A percentile compares a stretch with the other conserved stretches of the same genome.
Evolutionary conservation across 2,888 invertebrate species (phyloP).

Genomic region (Synanthedon myopaeformis): DNA sequence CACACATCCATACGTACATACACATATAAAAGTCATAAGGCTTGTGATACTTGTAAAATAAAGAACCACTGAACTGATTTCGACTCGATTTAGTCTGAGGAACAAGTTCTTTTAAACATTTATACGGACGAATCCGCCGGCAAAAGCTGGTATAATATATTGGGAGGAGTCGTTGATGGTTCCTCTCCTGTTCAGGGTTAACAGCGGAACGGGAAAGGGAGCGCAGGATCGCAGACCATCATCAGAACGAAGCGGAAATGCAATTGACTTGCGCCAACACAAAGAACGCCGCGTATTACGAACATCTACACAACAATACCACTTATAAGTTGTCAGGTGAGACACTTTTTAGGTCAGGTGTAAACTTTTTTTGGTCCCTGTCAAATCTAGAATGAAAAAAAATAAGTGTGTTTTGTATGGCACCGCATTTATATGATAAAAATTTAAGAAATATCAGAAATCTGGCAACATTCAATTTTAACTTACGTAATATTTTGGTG

Average conservation of each 20-base stretch:
- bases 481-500: too few relatives aligned
- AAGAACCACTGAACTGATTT: not conserved
- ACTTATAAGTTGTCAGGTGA: slow-evolving; percentile 81
- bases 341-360: not conserved
- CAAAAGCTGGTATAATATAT: not conserved
- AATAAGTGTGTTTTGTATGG: too few relatives aligned
- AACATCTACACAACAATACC: slow-evolving; percentile 78
- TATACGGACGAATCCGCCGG: too few relatives aligned
- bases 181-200: slow-evolving; percentile 58
- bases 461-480: too few relatives aligned
- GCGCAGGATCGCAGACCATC: slow-evolving; percentile 84
- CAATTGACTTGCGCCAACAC: slow-evolving; percentile 74
- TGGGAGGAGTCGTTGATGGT: not conserved
- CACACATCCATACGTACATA: too few relatives aligned
- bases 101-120: too few relatives aligned
- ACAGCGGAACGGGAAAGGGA: slow-evolving; percentile 85
- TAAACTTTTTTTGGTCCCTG: too few relatives aligned
- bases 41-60: not conserved
- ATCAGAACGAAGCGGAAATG: slow-evolving; percentile 79
- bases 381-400: too few relatives aligned
- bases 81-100: too few relatives aligned
- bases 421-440: too few relatives aligned
- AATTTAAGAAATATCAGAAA: too few relatives aligned
- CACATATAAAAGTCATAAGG: too few relatives aligned
- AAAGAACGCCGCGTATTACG: slow-evolving; percentile 85